Percentiles rank a stretch among this genome's conserved stretches.
Evolutionary conservation across 2,888 invertebrate species (phyloP).

Genomic region (Mallateleia sp.): DNA sequence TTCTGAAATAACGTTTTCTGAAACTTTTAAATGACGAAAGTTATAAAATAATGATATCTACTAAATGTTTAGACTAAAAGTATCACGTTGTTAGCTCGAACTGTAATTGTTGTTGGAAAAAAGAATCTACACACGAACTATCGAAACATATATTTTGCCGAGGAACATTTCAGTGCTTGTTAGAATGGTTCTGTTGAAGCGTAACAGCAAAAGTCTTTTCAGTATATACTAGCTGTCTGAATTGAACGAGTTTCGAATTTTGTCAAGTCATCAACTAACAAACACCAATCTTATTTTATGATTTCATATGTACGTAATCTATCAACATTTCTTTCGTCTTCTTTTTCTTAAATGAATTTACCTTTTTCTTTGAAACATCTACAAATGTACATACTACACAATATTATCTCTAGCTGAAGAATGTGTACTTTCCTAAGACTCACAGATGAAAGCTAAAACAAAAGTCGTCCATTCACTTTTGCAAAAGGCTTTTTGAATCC

Average conservation of each 20-base stretch:
- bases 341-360: too few relatives aligned
- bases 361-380: too few relatives aligned
- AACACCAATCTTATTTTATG: conserved; percentile 9
- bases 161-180: conserved; percentile 28
- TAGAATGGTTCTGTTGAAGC: conserved; percentile 32
- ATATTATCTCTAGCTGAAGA: too few relatives aligned
- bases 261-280: conserved; percentile 36
- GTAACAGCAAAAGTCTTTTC: conserved; percentile 38
- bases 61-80: conserved; percentile 23
- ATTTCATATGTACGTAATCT: conserved; percentile 3
- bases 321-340: too few relatives aligned
- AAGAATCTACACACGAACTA: conserved; percentile 32
- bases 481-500: conserved; percentile 12
- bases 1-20: too few relatives aligned
- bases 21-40: conserved; percentile 5
- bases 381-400: too few relatives aligned
- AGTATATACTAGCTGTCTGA: conserved; percentile 23
- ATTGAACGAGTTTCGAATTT: conserved; percentile 48
- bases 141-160: conserved; percentile 30
- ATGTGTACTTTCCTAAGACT: not conserved
- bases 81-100: conserved; percentile 49
- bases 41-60: conserved; percentile 14
- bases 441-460: not conserved
- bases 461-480: conserved; percentile 12
- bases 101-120: conserved; percentile 55